Evolutionary conservation across 2,797 vertebrate genomes (phyloP).

Genomic region (Enteromius viviparus): DNA sequence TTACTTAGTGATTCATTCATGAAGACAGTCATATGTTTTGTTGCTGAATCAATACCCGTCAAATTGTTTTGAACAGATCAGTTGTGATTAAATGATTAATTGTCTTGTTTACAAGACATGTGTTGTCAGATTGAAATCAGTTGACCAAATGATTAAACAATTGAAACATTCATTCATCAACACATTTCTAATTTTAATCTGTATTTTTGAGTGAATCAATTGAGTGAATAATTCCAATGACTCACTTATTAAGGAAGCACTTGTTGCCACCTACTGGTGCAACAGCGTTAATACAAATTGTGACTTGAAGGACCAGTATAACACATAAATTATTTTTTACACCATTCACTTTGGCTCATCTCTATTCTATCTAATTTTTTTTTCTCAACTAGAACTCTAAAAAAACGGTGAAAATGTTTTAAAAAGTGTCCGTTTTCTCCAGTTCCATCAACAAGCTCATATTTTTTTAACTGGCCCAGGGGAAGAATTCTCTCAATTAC

Average conservation of each 20-base stretch:
- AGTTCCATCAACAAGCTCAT: constrained; percentile 3
- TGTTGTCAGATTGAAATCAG: neutral
- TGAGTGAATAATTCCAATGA: neutral
- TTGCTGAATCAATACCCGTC: neutral
- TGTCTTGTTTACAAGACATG: neutral
- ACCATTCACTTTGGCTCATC: neutral
- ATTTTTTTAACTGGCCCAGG: constrained; percentile 16
- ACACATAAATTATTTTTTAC: neutral
- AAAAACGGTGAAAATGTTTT: neutral
- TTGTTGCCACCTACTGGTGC: neutral
- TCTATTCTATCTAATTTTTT: neutral
- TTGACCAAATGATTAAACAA: neutral
- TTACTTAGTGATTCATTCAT: neutral
- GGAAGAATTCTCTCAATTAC: constrained; percentile 38
- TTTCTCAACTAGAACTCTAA: neutral
- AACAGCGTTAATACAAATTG: neutral
- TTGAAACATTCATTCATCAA: neutral
- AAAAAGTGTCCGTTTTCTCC: neutral
- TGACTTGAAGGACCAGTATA: no score
- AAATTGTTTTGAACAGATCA: neutral
- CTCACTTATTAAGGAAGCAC: neutral
- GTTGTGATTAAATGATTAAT: neutral
- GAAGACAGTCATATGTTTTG: neutral
- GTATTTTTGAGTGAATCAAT: neutral
- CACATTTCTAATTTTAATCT: neutral